A percentile compares a stretch with the other conserved stretches of the same genome.
These are phyloP conservation scores for Leucoptera coffeella DNA, from an alignment of 2,888 invertebrate genomes.

Conservation along the genomic window DNA sequence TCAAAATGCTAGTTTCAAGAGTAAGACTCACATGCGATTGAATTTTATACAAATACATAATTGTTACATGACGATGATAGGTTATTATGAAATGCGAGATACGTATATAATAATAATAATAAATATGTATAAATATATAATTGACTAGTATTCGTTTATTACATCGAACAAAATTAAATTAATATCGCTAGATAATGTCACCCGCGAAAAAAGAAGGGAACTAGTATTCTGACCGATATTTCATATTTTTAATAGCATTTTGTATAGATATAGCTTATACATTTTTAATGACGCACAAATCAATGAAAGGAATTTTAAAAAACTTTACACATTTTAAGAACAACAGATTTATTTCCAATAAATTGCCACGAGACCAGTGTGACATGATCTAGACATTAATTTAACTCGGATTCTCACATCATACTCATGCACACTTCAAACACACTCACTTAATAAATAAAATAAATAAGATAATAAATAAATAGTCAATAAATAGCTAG, in stretches of 20 bases:
- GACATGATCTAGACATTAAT: constrained; percentile 57
- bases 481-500: constrained; percentile 54
- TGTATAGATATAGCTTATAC: constrained; percentile 3
- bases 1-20: constrained; percentile 44
- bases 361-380: constrained; percentile 51
- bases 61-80: background rate
- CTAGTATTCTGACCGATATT: constrained; percentile 43
- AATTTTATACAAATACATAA: background rate
- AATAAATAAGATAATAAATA: constrained; percentile 56
- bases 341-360: constrained; percentile 53
- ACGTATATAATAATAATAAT: constrained; percentile 1
- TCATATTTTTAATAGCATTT: constrained; percentile 11
- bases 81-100: background rate
- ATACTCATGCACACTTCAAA: constrained; percentile 45
- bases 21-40: too few relatives aligned
- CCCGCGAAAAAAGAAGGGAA: constrained; percentile 18
- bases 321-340: constrained; percentile 43
- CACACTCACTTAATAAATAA: constrained; percentile 56
- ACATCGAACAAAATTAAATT: constrained; percentile 39
- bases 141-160: constrained; percentile 46
- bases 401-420: constrained; percentile 42
- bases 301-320: constrained; percentile 30
- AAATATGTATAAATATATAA: constrained; percentile 9
- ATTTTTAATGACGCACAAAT: constrained; percentile 26
- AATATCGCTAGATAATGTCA: constrained; percentile 51